A percentile compares a stretch with the other conserved stretches of the same genome.
Conservation (phyloP, 2,113 vertebrate species). For the Mustela nigripes region DNA sequence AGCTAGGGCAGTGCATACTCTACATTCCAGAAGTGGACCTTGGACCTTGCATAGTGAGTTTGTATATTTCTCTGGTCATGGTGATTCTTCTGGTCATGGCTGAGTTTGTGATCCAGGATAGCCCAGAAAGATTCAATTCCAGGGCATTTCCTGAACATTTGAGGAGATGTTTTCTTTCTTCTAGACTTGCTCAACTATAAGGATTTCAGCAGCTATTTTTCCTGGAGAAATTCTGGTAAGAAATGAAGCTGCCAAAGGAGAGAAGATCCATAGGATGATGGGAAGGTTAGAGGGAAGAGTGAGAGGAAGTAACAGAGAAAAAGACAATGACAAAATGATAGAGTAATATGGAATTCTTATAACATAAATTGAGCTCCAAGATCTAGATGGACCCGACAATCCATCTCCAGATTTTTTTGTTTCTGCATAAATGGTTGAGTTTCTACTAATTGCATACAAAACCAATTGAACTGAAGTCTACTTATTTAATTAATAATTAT, state of each 20-base stretch:
- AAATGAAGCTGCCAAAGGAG: conserved; percentile 23
- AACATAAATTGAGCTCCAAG: not conserved
- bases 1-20: not conserved
- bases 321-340: not conserved
- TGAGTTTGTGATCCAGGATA: not conserved
- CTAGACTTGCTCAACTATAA: not conserved
- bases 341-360: not conserved
- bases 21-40: not conserved
- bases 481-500: conserved; percentile 20
- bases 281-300: not conserved
- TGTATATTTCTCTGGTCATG: not conserved
- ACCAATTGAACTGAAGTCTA: not conserved
- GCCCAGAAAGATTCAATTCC: not conserved
- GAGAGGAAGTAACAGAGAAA: not conserved
- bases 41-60: not conserved
- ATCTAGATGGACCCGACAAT: not conserved
- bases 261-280: not conserved
- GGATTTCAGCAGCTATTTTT: not conserved
- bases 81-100: not conserved
- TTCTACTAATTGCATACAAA: not conserved
- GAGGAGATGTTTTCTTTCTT: conserved; percentile 16
- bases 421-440: not conserved
- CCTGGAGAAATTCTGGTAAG: not conserved
- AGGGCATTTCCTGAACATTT: not conserved
- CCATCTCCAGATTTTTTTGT: not conserved